These are phyloP conservation scores for Coecobrya sp. DNA, from an alignment of 2,888 invertebrate species.

Conservation along the genomic window DNA sequence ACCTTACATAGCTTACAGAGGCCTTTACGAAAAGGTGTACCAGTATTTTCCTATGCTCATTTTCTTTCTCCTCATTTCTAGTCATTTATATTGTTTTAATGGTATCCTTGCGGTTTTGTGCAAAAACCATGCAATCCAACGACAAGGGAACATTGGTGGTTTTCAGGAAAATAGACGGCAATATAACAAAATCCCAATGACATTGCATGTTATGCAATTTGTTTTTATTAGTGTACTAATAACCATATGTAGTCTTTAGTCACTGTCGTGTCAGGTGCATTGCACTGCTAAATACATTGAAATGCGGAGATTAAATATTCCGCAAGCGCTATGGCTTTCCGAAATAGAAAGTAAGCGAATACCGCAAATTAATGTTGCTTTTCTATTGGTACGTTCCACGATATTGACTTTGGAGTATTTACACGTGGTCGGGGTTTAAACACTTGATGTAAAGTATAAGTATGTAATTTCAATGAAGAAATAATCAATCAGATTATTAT, in stretches of 20 bases:
- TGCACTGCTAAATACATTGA: not conserved
- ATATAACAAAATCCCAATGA: slow-evolving; percentile 23
- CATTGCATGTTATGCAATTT: slow-evolving; percentile 29
- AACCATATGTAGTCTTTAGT: not conserved
- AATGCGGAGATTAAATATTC: not conserved
- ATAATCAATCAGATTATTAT: too few species aligned
- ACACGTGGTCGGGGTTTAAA: not conserved
- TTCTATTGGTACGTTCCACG: not conserved
- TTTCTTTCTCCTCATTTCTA: not conserved
- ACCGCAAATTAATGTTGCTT: slow-evolving; percentile 24
- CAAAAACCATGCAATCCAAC: not conserved
- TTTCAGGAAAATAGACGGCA: not conserved
- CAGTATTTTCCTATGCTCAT: not conserved
- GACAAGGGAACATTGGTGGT: slow-evolving; percentile 2
- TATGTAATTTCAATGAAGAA: too few species aligned
- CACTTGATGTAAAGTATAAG: too few species aligned
- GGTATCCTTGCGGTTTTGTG: slow-evolving; percentile 7
- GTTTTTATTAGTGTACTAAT: slow-evolving; percentile 27
- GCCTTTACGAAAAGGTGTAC: not conserved
- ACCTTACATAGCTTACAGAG: not conserved
- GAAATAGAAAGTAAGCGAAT: not conserved
- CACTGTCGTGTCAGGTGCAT: not conserved
- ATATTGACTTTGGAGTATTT: not conserved
- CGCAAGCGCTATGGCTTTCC: not conserved
- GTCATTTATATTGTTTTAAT: not conserved